Evolutionary conservation across 2,797 vertebrate genomes (phyloP).

Genomic region (Lophotriccus pileatus): DNA sequence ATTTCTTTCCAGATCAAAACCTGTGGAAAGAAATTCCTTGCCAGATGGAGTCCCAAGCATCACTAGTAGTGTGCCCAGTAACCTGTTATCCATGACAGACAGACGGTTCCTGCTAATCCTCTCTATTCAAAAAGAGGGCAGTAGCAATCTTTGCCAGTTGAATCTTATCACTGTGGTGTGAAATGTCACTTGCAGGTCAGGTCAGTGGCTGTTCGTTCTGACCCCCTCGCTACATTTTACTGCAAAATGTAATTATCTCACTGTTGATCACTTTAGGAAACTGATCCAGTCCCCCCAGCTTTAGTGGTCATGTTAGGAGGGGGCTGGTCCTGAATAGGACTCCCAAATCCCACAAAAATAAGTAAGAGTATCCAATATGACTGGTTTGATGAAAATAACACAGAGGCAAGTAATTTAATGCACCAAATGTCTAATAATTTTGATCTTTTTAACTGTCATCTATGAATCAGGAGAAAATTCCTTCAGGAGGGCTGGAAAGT

Average conservation of each 20-base stretch:
- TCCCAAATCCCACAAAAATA: not conserved
- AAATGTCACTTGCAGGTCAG: not conserved
- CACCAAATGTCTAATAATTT: not conserved
- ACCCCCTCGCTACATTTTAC: not conserved
- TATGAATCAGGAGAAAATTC: not conserved
- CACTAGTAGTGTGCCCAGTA: not conserved
- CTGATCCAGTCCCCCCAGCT: not conserved
- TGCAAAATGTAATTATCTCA: not conserved
- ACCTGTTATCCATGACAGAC: not conserved
- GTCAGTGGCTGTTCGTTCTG: not conserved
- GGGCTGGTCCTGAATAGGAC: not conserved
- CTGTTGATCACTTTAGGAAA: not conserved
- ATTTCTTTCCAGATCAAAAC: not conserved
- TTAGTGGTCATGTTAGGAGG: not conserved
- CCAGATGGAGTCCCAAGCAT: not conserved
- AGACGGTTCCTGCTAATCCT: not conserved
- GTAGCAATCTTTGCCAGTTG: constrained; percentile 23
- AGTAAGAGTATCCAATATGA: not conserved
- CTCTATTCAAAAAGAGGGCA: constrained; percentile 35
- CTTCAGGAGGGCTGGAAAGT: not conserved
- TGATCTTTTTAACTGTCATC: not conserved
- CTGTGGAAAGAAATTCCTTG: not conserved
- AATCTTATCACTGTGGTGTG: not conserved
- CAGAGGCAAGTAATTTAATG: not conserved
- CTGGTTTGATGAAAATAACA: not conserved